Base-by-base conservation (phyloP, 1,140 invertebrate genomes). In the Argopecten irradians region DNA sequence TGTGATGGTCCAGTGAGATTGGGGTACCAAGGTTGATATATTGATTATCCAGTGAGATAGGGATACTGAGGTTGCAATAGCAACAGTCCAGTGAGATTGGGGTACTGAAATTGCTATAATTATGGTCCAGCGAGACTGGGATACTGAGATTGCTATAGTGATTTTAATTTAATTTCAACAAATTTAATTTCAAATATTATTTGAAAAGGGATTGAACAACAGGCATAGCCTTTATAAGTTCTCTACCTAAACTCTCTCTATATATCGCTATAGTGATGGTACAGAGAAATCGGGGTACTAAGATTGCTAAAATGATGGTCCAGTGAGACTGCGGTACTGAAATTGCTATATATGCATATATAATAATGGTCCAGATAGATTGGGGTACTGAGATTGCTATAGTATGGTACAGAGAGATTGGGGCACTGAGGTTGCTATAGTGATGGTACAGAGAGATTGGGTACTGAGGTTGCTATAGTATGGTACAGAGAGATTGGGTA, bases 11-110 rank as follows among this genome's bases (percentile, higher is more conserved):
- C 43, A n/a, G n/a, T 71, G 55, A 71, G 55, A 28, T 71, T 71
- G 89, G 89, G 16, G 89, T 88, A 22, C 41, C 82, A 13, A 93
- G 93, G 19, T 88, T 87, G 83, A 92, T 93, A 41, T 92, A 89
- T 19, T 55, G 43, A 55, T 55, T 13, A 19, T 55, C 43, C 16
- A 19, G 43, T 55, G 43, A 55, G 43, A 19, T 55, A 19, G 87
- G 89, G 16, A 85, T 88, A 14, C 41, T 85, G 16, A 92, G 92
- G 19, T 88, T 88, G 82, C 92, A 93, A 35, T 92, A 89, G 84
- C 94, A 94, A 0, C 94, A 93, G 16, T 55, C 43, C 16, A 19
- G 43, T 55, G 43, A 55, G 43, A 19, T 55, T 55, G 43, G 43
- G 43, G 43, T n/a, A n/a, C n/a, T n/a, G n/a, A n/a, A n/a, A n/a